A percentile compares a stretch with the other conserved stretches of the same genome.
phyloP scores from a whole-genome alignment of 2,797 vertebrate genomes.

The Amniataba percoides region DNA sequence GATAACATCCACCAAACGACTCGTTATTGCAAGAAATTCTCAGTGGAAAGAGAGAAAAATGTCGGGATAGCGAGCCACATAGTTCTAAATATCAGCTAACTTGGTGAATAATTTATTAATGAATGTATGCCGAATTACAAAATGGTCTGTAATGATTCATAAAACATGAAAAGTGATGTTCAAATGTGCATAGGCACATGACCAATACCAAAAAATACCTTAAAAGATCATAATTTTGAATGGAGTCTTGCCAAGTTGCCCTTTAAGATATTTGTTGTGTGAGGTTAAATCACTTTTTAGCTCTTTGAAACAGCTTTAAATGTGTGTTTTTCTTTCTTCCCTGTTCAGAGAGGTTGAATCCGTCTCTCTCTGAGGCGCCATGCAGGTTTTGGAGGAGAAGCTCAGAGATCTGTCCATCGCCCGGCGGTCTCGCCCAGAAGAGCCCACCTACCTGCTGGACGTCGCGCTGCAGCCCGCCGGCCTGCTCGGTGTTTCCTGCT shows the following conservation, averaged over 20 bases:
- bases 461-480: constrained; percentile 77
- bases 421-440: constrained; percentile 77
- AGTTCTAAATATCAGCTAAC: not conserved
- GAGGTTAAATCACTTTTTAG: not conserved
- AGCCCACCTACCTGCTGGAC: constrained; percentile 90
- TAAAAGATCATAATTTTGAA: not conserved
- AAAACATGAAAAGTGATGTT: not conserved
- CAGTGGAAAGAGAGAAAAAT: not conserved
- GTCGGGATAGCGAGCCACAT: not conserved
- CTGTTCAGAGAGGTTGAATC: not conserved
- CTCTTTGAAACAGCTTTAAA: not conserved
- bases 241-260: not conserved
- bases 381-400: constrained; percentile 88
- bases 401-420: constrained; percentile 86
- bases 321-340: fast-evolving
- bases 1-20: not conserved
- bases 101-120: not conserved
- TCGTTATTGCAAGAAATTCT: not conserved
- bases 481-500: constrained; percentile 89
- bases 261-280: no score
- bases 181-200: not conserved
- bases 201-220: not conserved
- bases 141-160: fast-evolving
- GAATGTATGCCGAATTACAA: not conserved
- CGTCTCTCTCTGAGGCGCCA: constrained; percentile 18